phyloP scores from a whole-genome alignment of 92 coral and sea anemone species.

The Phymanthus crucifer region DNA sequence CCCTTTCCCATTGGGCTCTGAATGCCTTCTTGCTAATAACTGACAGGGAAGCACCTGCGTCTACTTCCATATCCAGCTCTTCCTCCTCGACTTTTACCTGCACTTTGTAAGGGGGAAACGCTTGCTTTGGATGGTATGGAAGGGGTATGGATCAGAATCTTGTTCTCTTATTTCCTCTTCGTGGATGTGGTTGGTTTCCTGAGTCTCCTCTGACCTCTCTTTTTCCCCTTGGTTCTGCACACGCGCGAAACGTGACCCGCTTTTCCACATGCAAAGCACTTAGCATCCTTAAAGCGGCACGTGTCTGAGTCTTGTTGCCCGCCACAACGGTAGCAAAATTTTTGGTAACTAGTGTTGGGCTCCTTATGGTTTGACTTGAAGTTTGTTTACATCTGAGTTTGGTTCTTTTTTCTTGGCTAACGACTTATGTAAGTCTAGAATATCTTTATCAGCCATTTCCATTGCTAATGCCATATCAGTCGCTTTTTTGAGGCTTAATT shows the following conservation, averaged over 20 bases:
- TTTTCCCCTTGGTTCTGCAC: background rate
- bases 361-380: no score
- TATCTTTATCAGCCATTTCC: no score
- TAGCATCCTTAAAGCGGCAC: background rate
- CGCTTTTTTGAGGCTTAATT: no score
- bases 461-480: no score
- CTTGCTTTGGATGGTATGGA: background rate
- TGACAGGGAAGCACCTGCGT: constrained; percentile 7
- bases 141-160: background rate
- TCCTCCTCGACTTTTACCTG: background rate
- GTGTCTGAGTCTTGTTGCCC: background rate
- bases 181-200: background rate
- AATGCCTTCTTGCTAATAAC: background rate
- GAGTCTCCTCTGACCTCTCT: background rate
- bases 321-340: background rate
- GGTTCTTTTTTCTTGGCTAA: no score
- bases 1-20: background rate
- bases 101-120: background rate
- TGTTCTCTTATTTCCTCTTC: background rate
- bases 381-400: no score
- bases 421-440: no score
- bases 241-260: background rate
- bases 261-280: background rate
- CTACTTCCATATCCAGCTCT: background rate
- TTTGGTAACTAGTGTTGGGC: no score